Conservation (phyloP, 1,140 invertebrate species). For the Dryas iulia region DNA sequence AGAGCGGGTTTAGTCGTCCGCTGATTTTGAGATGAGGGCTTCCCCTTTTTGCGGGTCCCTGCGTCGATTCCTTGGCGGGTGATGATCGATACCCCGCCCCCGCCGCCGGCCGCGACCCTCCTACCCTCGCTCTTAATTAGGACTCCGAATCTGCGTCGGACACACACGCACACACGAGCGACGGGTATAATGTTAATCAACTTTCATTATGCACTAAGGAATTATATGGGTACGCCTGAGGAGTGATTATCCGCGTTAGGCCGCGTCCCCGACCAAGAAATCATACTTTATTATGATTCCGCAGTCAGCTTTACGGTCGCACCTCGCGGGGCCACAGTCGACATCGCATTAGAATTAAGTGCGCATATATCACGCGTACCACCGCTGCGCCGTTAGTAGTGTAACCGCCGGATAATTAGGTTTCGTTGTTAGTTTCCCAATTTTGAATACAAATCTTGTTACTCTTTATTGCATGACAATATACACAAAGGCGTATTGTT, state of each 20-base stretch:
- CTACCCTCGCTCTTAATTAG: slow-evolving; percentile 79
- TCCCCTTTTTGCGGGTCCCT: slow-evolving; percentile 77
- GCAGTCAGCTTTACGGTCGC: slow-evolving; percentile 58
- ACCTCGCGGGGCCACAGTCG: slow-evolving; percentile 59
- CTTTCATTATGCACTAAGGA: slow-evolving; percentile 80
- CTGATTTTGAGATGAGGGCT: slow-evolving; percentile 76
- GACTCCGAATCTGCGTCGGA: slow-evolving; percentile 80
- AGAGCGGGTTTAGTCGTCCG: slow-evolving; percentile 70
- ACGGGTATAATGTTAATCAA: slow-evolving; percentile 75
- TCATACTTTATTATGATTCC: slow-evolving; percentile 78
- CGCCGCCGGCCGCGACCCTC: slow-evolving; percentile 64
- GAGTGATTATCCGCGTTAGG: slow-evolving; percentile 77
- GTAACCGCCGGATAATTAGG: slow-evolving; percentile 58
- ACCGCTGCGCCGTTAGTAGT: slow-evolving; percentile 62
- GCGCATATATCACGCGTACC: slow-evolving; percentile 69
- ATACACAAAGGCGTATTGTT: neutral
- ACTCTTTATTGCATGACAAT: slow-evolving; percentile 7
- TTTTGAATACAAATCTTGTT: slow-evolving; percentile 10
- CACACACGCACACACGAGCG: slow-evolving; percentile 66
- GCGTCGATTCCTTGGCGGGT: slow-evolving; percentile 75
- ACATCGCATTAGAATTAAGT: slow-evolving; percentile 71
- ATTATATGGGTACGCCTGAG: slow-evolving; percentile 78
- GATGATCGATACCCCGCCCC: slow-evolving; percentile 76
- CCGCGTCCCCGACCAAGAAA: slow-evolving; percentile 75
- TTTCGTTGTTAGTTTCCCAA: slow-evolving; percentile 47